These are phyloP conservation scores for Bacillus rossius DNA, from an alignment of 1,140 invertebrate species.

Conservation along the genomic window DNA sequence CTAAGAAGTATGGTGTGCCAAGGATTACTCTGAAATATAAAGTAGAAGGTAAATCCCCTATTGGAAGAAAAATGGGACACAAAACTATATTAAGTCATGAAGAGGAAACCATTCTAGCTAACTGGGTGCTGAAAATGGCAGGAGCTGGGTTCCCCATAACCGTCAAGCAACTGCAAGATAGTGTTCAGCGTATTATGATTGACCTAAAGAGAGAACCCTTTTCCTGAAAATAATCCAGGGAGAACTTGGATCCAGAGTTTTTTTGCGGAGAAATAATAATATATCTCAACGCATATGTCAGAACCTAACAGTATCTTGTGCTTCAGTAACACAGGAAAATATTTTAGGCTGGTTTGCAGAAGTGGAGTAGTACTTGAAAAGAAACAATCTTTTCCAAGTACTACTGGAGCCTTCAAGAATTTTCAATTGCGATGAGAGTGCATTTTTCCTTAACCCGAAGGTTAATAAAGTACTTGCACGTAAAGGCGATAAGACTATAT, in stretches of 20 bases:
- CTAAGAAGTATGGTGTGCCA: conserved; percentile 1
- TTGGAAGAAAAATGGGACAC: conserved; percentile 1
- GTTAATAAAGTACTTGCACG: conserved; percentile 27
- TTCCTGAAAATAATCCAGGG: conserved; percentile 5
- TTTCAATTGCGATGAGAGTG: conserved; percentile 39
- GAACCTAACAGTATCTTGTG: conserved; percentile 4
- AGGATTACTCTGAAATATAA: not conserved
- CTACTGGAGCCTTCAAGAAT: conserved; percentile 29
- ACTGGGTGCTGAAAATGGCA: conserved; percentile 35
- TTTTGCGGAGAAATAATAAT: conserved; percentile 6
- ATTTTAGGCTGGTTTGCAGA: conserved; percentile 9
- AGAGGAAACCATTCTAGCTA: conserved; percentile 27
- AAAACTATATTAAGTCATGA: conserved; percentile 10
- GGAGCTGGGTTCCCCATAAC: conserved; percentile 35
- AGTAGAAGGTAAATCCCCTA: not conserved
- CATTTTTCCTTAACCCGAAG: conserved; percentile 35
- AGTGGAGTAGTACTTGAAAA: conserved; percentile 6
- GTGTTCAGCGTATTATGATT: conserved; percentile 35
- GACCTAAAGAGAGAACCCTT: conserved; percentile 25
- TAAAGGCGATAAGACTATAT: conserved; percentile 30
- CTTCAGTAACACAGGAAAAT: conserved; percentile 4
- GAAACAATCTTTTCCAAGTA: conserved; percentile 6
- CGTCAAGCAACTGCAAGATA: conserved; percentile 32
- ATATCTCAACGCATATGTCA: conserved; percentile 2
- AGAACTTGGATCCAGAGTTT: conserved; percentile 6